Percentiles rank a stretch among this genome's conserved stretches.
Conservation (phyloP, 2,797 vertebrate species). For the Notolabrus celidotus region DNA sequence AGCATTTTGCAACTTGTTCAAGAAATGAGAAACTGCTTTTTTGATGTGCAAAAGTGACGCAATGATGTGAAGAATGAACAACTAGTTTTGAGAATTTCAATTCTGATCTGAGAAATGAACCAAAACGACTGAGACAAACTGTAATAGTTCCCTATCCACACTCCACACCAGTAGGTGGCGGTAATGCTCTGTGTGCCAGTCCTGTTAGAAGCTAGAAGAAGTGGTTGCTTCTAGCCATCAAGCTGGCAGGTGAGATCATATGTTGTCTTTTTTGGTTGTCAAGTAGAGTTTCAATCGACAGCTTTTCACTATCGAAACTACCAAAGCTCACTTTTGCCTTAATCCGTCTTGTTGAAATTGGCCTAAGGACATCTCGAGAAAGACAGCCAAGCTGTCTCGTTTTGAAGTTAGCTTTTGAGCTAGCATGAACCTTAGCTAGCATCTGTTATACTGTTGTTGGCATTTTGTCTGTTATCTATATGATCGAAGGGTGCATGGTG, state of each 20-base stretch:
- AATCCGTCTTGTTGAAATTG: neutral
- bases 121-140: no score
- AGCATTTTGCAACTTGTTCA: no score
- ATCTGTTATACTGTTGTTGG: neutral
- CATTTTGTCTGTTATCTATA: no score
- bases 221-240: neutral
- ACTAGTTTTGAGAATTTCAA: no score
- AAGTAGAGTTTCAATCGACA: accelerated
- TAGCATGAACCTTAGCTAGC: slow-evolving; percentile 35
- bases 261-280: neutral
- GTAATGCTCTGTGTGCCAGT: accelerated
- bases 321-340: neutral
- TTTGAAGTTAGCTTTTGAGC: slow-evolving; percentile 11
- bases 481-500: no score
- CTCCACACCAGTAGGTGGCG: slow-evolving; percentile 44
- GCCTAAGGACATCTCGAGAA: neutral
- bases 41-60: no score
- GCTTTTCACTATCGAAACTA: accelerated
- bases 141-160: no score
- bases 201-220: neutral
- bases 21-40: no score
- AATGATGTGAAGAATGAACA: no score
- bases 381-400: neutral
- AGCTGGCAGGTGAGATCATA: slow-evolving; percentile 40
- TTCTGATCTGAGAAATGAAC: no score